Evolutionary conservation across 2,797 vertebrate genomes (phyloP).

Genomic region (Anguilla anguilla): DNA sequence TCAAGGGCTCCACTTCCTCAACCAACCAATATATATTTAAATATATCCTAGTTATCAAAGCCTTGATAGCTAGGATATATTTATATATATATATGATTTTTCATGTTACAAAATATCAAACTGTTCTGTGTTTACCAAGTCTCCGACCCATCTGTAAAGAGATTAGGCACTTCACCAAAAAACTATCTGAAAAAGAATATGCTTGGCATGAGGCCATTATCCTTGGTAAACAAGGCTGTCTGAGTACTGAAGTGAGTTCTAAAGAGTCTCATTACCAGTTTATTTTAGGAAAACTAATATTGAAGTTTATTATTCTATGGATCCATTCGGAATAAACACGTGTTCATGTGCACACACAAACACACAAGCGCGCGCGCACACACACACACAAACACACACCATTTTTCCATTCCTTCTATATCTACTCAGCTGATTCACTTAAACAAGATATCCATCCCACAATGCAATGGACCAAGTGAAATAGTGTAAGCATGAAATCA

Average conservation of each 20-base stretch:
- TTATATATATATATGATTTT: background rate
- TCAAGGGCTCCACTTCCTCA: background rate
- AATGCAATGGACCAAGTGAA: background rate
- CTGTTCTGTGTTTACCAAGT: background rate
- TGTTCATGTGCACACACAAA: background rate
- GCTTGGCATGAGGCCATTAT: background rate
- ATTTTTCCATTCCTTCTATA: background rate
- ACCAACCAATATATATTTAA: background rate
- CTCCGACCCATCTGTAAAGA: constrained; percentile 6
- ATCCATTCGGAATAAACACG: background rate
- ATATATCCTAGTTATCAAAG: background rate
- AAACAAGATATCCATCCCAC: background rate
- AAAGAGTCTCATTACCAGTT: constrained; percentile 6
- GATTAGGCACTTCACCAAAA: constrained; percentile 5
- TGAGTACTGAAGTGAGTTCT: background rate
- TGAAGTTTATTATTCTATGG: background rate
- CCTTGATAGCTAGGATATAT: background rate
- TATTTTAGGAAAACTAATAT: background rate
- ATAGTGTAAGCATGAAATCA: no score
- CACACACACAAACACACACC: background rate
- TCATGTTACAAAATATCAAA: constrained; percentile 4
- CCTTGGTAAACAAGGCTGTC: background rate
- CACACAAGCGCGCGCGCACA: background rate
- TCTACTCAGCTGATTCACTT: background rate
- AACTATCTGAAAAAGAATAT: background rate